Percentiles rank a stretch among this genome's conserved stretches.
phyloP scores from a whole-genome alignment of 1,140 invertebrate genomes.

The Macrobrachium nipponense region DNA sequence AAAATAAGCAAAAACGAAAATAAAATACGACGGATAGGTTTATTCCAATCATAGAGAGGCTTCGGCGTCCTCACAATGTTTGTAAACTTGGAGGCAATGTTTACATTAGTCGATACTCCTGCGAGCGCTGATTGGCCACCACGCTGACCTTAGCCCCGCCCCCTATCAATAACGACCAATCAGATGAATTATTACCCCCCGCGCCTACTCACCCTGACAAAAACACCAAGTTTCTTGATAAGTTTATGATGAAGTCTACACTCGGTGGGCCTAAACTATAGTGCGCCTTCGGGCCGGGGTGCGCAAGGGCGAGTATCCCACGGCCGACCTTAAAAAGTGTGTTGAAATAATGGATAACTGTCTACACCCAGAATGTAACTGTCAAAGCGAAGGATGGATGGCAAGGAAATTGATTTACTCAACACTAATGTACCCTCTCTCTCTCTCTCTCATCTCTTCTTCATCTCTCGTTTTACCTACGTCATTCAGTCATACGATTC shows the following conservation, averaged over 20 bases:
- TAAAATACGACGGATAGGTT: not conserved
- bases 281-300: not conserved
- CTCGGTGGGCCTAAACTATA: no score
- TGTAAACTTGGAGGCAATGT: constrained; percentile 23
- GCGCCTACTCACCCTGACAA: constrained; percentile 11
- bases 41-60: not conserved
- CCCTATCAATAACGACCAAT: constrained; percentile 43
- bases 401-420: constrained; percentile 17
- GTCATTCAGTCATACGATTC: not conserved
- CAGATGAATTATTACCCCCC: constrained; percentile 33
- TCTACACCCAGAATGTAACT: constrained; percentile 31
- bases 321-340: not conserved
- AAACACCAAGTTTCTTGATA: constrained; percentile 24
- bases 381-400: constrained; percentile 16
- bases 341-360: constrained; percentile 38
- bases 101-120: constrained; percentile 39
- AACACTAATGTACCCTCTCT: constrained; percentile 2
- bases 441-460: constrained; percentile 11
- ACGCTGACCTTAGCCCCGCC: constrained; percentile 30
- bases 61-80: constrained; percentile 13
- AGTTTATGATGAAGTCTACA: constrained; percentile 30
- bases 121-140: constrained; percentile 11
- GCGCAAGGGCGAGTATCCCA: not conserved
- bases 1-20: no score
- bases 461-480: not conserved